phyloP scores from a whole-genome alignment of 2,888 invertebrate genomes.

The Tineola bisselliella region DNA sequence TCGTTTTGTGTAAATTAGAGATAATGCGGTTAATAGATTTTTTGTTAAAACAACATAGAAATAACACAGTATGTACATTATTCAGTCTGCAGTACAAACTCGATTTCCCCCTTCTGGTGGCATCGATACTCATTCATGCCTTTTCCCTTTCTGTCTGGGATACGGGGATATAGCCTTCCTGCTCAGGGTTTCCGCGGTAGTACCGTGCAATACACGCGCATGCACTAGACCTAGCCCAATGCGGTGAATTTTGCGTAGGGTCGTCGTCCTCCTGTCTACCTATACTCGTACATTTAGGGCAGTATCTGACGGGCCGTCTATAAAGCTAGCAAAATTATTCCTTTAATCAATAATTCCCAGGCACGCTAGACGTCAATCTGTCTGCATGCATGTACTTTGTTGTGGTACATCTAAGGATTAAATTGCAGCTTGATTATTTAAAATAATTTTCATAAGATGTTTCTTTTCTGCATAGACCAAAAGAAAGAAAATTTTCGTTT shows the following conservation, averaged over 20 bases:
- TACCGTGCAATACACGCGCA: constrained; percentile 53
- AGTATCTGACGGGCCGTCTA: constrained; percentile 12
- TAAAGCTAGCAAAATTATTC: constrained; percentile 11
- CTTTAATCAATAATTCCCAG: constrained; percentile 14
- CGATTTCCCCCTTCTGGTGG: constrained; percentile 65
- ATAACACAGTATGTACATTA: not conserved
- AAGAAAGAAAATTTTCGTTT: not conserved
- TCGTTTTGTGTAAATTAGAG: too few species aligned
- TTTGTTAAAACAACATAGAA: too few species aligned
- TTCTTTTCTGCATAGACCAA: not conserved
- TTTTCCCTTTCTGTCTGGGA: constrained; percentile 51
- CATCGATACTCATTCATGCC: constrained; percentile 66
- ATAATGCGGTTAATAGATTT: too few species aligned
- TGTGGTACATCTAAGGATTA: not conserved
- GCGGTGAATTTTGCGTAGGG: constrained; percentile 69
- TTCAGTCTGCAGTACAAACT: constrained; percentile 55
- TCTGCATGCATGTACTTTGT: not conserved
- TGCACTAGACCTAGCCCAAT: constrained; percentile 68
- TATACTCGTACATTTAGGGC: constrained; percentile 12
- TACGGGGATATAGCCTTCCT: constrained; percentile 44
- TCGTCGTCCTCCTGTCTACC: constrained; percentile 45
- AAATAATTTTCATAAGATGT: not conserved
- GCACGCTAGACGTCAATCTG: not conserved
- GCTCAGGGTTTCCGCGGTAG: constrained; percentile 53
- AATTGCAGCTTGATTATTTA: not conserved